These are phyloP conservation scores for Tortricodes alternella DNA, from an alignment of 2,888 invertebrate genomes.

Conservation along the genomic window DNA sequence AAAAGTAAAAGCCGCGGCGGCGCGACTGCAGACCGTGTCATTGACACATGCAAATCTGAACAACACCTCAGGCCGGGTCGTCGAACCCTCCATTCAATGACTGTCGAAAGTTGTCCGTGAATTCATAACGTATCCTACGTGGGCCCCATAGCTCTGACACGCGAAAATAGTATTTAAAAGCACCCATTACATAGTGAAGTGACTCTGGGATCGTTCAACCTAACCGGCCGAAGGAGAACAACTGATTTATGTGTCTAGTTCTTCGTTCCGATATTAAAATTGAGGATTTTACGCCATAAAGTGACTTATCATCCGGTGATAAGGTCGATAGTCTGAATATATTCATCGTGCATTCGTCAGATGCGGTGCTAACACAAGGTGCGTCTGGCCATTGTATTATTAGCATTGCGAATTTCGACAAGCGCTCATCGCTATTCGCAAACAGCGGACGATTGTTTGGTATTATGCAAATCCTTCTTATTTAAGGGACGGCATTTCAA, in stretches of 20 bases:
- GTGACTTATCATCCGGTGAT: conserved; percentile 45
- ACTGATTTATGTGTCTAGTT: conserved; percentile 60
- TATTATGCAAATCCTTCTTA: conserved; percentile 63
- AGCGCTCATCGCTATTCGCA: conserved; percentile 63
- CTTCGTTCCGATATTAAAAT: conserved; percentile 45
- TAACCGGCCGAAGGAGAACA: conserved; percentile 48
- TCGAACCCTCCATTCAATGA: conserved; percentile 77
- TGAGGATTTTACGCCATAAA: conserved; percentile 43
- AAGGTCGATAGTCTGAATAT: conserved; percentile 51
- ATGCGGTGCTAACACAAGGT: conserved; percentile 60
- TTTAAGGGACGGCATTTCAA: conserved; percentile 56
- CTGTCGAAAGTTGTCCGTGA: conserved; percentile 79
- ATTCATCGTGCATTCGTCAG: conserved; percentile 49
- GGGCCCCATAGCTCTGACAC: conserved; percentile 49
- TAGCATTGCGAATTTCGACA: conserved; percentile 77
- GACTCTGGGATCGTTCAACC: conserved; percentile 48
- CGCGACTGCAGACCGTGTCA: conserved; percentile 70
- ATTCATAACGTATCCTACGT: conserved; percentile 59
- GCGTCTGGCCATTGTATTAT: conserved; percentile 75
- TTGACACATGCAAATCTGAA: conserved; percentile 81
- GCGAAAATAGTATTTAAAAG: conserved; percentile 60
- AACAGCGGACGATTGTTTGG: conserved; percentile 60
- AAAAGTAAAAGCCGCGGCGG: conserved; percentile 71
- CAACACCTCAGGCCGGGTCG: conserved; percentile 71
- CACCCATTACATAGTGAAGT: conserved; percentile 57